Conservation (phyloP, 2,888 invertebrate genomes). For the Galeopsomyia nigrocyanea region DNA sequence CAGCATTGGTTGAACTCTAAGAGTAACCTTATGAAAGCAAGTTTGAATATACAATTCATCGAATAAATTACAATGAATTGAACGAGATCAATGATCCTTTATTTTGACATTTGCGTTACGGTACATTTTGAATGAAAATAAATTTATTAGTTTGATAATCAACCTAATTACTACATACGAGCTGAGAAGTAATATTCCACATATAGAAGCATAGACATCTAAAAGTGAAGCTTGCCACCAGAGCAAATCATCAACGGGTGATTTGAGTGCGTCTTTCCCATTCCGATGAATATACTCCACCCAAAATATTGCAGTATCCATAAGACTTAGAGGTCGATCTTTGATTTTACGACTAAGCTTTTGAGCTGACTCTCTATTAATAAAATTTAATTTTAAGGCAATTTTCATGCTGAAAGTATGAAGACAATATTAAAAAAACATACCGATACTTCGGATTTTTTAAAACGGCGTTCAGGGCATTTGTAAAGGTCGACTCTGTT, state of each 20-base stretch:
- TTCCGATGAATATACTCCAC: slow-evolving; percentile 74
- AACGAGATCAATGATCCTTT: too few species aligned
- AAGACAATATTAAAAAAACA: neutral
- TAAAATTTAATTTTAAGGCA: too few species aligned
- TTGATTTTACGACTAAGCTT: slow-evolving; percentile 45
- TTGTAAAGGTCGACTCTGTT: slow-evolving; percentile 62
- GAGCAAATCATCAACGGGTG: slow-evolving; percentile 65
- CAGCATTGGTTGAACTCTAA: too few species aligned
- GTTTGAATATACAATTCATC: too few species aligned
- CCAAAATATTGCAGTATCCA: slow-evolving; percentile 77
- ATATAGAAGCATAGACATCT: slow-evolving; percentile 71
- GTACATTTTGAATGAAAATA: too few species aligned
- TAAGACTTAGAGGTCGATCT: slow-evolving; percentile 73
- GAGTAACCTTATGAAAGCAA: too few species aligned
- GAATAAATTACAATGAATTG: too few species aligned
- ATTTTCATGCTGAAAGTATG: too few species aligned
- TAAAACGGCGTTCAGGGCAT: slow-evolving; percentile 63
- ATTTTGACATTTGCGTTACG: too few species aligned
- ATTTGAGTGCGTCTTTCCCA: slow-evolving; percentile 65
- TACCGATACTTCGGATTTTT: slow-evolving; percentile 64
- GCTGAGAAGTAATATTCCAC: slow-evolving; percentile 41
- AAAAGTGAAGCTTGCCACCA: slow-evolving; percentile 68
- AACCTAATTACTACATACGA: slow-evolving; percentile 1
- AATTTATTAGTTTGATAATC: too few species aligned
- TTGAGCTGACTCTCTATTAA: neutral